Evolutionary conservation across 2,113 vertebrate species (phyloP).

Genomic region (Parotia lawesii): DNA sequence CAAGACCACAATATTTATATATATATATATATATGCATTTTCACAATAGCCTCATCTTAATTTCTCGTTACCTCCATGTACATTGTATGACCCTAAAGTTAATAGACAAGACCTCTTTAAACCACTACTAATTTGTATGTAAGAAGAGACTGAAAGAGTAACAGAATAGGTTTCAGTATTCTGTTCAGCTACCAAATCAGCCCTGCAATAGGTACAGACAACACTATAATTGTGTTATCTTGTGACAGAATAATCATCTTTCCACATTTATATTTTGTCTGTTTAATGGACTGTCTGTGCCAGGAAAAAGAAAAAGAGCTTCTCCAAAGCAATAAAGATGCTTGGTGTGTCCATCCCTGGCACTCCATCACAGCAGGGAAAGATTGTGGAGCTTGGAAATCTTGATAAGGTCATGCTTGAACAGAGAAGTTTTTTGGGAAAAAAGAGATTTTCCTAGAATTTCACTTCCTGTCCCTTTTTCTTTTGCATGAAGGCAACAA

Average conservation of each 20-base stretch:
- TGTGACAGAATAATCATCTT: conserved; percentile 10
- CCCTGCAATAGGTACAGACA: background rate
- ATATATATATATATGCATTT: background rate
- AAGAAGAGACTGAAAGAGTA: background rate
- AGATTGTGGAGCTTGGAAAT: background rate
- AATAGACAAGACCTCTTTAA: background rate
- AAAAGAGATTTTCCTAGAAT: background rate
- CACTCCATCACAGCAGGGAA: background rate
- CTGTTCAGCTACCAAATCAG: background rate
- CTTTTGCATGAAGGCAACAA: background rate
- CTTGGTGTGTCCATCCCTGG: background rate
- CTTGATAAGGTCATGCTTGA: background rate
- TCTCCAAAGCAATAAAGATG: conserved; percentile 17
- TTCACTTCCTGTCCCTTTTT: background rate
- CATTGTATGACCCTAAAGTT: background rate
- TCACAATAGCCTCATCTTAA: background rate
- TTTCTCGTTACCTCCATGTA: background rate
- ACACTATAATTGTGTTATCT: background rate
- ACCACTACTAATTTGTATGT: background rate
- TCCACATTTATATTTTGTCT: background rate
- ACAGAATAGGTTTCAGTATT: background rate
- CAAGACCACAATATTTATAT: background rate
- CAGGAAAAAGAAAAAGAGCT: conserved; percentile 8
- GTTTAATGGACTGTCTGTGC: background rate
- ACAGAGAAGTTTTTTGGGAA: background rate